phyloP scores from a whole-genome alignment of 2,113 vertebrate genomes.

The Urocolius indicus region DNA sequence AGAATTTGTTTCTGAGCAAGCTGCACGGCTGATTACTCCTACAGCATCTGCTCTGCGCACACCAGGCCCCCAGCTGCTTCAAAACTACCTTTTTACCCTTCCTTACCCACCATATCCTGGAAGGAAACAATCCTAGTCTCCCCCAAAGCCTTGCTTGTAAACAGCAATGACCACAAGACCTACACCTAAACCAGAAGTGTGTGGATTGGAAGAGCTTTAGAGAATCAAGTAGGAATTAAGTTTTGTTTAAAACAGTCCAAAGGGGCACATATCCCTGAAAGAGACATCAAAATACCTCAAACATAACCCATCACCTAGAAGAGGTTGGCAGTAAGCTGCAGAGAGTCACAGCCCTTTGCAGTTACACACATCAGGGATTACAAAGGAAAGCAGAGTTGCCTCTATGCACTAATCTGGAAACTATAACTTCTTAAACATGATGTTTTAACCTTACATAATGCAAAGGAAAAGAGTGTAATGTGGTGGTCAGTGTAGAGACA shows the following conservation, averaged over 20 bases:
- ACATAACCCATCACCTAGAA: not conserved
- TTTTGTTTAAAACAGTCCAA: not conserved
- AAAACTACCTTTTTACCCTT: not conserved
- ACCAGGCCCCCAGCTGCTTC: not conserved
- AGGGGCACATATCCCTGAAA: not conserved
- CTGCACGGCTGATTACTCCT: not conserved
- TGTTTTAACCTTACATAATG: not conserved
- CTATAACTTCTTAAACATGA: not conserved
- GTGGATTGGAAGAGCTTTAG: not conserved
- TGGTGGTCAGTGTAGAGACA: not conserved
- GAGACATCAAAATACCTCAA: not conserved
- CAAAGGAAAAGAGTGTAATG: not conserved
- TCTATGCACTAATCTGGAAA: not conserved
- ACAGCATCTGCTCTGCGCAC: not conserved
- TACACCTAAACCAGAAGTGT: not conserved
- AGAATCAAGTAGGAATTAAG: not conserved
- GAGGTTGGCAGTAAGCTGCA: not conserved
- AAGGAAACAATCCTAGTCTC: not conserved
- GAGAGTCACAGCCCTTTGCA: not conserved
- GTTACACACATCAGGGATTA: not conserved
- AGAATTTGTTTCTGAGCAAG: not conserved
- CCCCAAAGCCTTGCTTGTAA: not conserved
- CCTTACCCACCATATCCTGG: not conserved
- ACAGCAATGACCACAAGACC: not conserved
- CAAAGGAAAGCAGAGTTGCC: not conserved